Base-by-base conservation (phyloP, 37 sponge, comb jelly and placozoan genomes). In the Bolinopsis microptera region DNA sequence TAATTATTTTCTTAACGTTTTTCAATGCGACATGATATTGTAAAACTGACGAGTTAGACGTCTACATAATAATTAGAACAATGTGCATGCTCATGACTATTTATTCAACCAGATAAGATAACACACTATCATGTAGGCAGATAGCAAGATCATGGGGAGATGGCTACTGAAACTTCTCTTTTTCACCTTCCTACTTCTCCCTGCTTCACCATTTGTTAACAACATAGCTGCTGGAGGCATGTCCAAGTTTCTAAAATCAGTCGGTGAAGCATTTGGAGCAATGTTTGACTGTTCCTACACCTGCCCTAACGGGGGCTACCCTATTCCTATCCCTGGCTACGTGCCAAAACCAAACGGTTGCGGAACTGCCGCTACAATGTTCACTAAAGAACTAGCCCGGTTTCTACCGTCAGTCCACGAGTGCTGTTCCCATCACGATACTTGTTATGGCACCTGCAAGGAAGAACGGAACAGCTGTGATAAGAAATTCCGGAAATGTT, bases 271-370 rank as follows among this genome's bases (percentile, higher is more conserved):
- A 37, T 36, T 80, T 9, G 30, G 38, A 18, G 35, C 24, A 24
- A 34, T 80, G 1, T 80, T 80, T 80, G 32, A 32, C 37, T 80
- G 82, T 22, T 32, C 38, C 9, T 80, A 80, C 82, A 80, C 36
- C 37, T 80, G 82, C 30, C 82, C 82, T 32, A 80, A 80, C 23
- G 82, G 82, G 9, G 82, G 82, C 1, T 80, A 80, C 38, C 82
- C 82, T 21, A 80, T 35, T 13, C 38, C 82, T 8, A 28, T 16
- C 24, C 82, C 38, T 32, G 82, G 82, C 36, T 80, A 80, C 38
- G 38, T 36, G 38, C 82, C 82, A 2, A 80, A 24, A 3, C 37
- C 82, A 30, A 80, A 80, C 82, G 82, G 82, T 13, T 80, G 82
- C 32, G 82, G 82, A 80, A 36, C 82, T 24, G 82, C 24, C 38